Evolutionary conservation across 2,113 vertebrate species (phyloP), one percentile per base, ranked within the genome.

Genomic region (Embiotoca jacksoni): DNA sequence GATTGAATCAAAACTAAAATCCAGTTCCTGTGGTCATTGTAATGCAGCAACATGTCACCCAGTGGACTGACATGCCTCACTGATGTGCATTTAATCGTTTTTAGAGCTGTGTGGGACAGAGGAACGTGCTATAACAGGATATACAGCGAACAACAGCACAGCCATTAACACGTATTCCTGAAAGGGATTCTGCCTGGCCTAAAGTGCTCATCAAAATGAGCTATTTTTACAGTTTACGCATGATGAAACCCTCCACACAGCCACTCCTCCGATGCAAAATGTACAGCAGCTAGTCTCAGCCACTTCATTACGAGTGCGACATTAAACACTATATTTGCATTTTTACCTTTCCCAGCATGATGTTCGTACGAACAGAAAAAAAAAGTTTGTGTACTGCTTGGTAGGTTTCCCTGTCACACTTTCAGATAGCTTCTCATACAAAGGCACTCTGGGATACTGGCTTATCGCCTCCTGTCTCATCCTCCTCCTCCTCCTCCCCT

Each of bases 381-480:
- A 47, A 50, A 61, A 47, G 44, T 70, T 69, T 36, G 67, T 15
- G 5, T 14, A 50, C n/a, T 0, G 3, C 79, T 60, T 6, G 32
- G 37, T 50, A 57, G 46, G 67, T 65, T 87, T 85, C 59, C 53
- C 39, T 23, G 59, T 76, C 62, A 5, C 67, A 32, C 64, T 60
- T 50, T 70, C 30, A 80, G 37, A 59, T 58, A 49, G 62, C 55
- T 76, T 62, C 70, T 76, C 39, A 32, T 41, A 79, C 75, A 83
- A 72, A 70, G 53, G 32, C 55, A 35, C 49, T 80, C n/a, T 44
- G 57, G 75, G 65, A 82, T 76, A 50, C 37, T 7, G 62, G 53
- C 72, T 84, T 76, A 82, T 80, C 57, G 8, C 39, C 72, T 65
- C 54, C 72, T 31, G 60, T 72, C 67, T 83, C 71, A 59, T 58